Evolutionary conservation across 1,140 invertebrate genomes (phyloP), one percentile per base, ranked within the genome.

Genomic region (Eciton burchellii): DNA sequence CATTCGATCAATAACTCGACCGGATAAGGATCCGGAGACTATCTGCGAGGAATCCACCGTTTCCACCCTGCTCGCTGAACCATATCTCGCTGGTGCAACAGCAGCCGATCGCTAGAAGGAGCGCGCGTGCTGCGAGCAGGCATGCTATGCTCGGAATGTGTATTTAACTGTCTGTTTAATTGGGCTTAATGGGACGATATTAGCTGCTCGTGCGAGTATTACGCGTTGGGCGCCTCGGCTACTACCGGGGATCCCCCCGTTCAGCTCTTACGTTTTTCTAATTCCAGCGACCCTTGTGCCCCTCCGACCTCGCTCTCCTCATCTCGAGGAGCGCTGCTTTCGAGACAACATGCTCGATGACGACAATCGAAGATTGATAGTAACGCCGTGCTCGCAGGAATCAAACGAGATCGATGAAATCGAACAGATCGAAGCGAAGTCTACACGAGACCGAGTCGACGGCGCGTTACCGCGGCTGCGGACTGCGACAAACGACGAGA

Each of bases 171-270:
- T 84, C 82, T 74, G 85, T 91, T 91, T 92, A 93, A 93, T 93
- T 92, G 92, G 91, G 86, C 89, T 91, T 93, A 93, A 93, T 93
- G 87, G 92, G 89, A 86, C 85, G 88, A 91, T 91, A 93, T 93
- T 92, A 92, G 89, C 90, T 85, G 89, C 89, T 81, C 85, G 90
- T 84, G 87, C 89, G 87, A 91, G 85, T 87, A 73, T 85, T 86
- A 88, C 88, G 87, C 83, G 72, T 83, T 62, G 81, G 68, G 73
- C 73, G 47, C 65, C 63, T 63, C 24, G 24, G 21, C 47, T 65
- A 59, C 74, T 70, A 54, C 41, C 41, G 29, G 24, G 54, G 68
- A 63, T 59, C 54, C 45, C 63, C 26, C n/a, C n/a, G n/a, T 21
- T 79, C 43, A 71, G 65, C 26, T 81, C 43, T 24, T 66, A n/a